Evolutionary conservation across 2,113 vertebrate genomes (phyloP), one percentile per base, ranked within the genome.

Genomic region (Stomatorhinus ivindoensis): DNA sequence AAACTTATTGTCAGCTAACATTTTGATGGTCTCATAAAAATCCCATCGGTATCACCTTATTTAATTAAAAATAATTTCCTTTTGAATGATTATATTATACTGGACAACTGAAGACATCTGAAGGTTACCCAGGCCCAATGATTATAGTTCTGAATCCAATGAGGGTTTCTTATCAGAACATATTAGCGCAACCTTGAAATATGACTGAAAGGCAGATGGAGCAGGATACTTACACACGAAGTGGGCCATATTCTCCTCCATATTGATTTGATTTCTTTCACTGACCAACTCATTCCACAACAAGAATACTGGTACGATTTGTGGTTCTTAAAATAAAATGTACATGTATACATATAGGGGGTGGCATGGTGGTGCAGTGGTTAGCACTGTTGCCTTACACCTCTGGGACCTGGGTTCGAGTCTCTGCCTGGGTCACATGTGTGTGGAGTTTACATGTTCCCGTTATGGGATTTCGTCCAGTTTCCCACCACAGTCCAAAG

Each of bases 21-120:
- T n/a, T 51, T 24, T 47, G 82, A 27, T 21, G 48, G 48, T 86
- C 48, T 53, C 50, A 87, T 53, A 53, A 47, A 85, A 11, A 39
- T 55, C 50, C 50, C 50, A 87, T 87, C 19, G 17, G 50, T 87
- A 47, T 42, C 50, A 35, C 48, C 48, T 87, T 53, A 87, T 53
- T 53, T 51, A 17, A 53, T 87, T 87, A 53, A 87, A 87, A 87
- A 51, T 42, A 39, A 31, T 87, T 87, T 87, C 85, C 11, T 55
- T 87, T 87, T 21, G n/a, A 53, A 87, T 51, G n/a, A 35, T 87
- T 55, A 87, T 27, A 87, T 55, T 35, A 53, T 19, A 53, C 85
- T 17, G 50, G 48, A 87, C 85, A 87, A 35, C n/a, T 35, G 85
- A 87, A 35, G 85, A 87, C 85, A 53, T 87, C 1, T 53, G 85